phyloP scores from a whole-genome alignment of 2,797 vertebrate genomes.

The Liparis tanakae region DNA sequence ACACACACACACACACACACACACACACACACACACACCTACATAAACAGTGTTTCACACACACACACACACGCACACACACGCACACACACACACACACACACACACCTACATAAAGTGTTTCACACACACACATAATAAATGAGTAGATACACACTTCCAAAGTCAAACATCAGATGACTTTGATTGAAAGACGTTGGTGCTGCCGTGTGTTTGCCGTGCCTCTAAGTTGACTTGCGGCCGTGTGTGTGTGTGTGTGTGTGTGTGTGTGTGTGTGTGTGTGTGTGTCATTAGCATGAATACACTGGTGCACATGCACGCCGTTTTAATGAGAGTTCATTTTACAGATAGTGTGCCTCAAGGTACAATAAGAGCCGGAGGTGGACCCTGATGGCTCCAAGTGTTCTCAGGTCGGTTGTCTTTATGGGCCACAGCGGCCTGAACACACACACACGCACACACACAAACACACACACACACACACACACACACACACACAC shows the following conservation, averaged over 20 bases:
- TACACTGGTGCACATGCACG: slow-evolving; percentile 37
- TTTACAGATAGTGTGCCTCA: slow-evolving; percentile 72
- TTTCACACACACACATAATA: slow-evolving; percentile 60
- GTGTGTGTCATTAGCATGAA: slow-evolving; percentile 11
- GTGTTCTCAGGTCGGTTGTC: slow-evolving; percentile 74
- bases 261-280: too few species aligned
- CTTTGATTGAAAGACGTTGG: slow-evolving; percentile 72
- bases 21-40: slow-evolving; percentile 31
- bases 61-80: slow-evolving; percentile 58
- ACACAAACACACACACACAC: slow-evolving; percentile 50
- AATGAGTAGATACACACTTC: slow-evolving; percentile 51
- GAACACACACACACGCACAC: too few species aligned
- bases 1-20: slow-evolving; percentile 11
- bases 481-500: slow-evolving; percentile 38
- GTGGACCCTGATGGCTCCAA: slow-evolving; percentile 68
- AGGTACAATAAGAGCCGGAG: slow-evolving; percentile 76
- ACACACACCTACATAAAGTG: too few species aligned
- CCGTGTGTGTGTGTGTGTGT: neutral
- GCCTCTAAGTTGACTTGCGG: slow-evolving; percentile 56
- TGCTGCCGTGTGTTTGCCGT: slow-evolving; percentile 57
- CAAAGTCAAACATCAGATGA: slow-evolving; percentile 70
- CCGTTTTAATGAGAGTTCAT: slow-evolving; percentile 80
- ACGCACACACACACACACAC: slow-evolving; percentile 30
- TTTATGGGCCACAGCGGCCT: slow-evolving; percentile 68
- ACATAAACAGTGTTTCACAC: slow-evolving; percentile 83